Evolutionary conservation across 2,113 vertebrate genomes (phyloP).

Genomic region (Lepidothrix coronata): DNA sequence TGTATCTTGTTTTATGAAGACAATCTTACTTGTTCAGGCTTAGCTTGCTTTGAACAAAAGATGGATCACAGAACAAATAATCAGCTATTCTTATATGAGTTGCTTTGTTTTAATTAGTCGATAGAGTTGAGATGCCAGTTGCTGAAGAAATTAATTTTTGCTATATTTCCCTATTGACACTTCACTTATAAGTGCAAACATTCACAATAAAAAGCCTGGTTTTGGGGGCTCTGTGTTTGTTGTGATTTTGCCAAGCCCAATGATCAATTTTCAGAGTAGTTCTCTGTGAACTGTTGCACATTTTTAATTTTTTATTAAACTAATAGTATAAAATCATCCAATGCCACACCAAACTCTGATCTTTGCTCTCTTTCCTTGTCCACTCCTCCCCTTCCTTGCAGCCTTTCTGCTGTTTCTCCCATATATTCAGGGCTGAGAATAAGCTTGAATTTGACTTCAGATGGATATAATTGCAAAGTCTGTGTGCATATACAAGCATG

Average conservation of each 20-base stretch:
- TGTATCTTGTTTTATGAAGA: not conserved
- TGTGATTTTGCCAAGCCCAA: not conserved
- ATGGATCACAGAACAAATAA: not conserved
- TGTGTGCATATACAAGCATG: not conserved
- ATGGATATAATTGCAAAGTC: not conserved
- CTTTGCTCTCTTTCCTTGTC: accelerated
- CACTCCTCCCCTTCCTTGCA: accelerated
- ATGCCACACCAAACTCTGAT: not conserved
- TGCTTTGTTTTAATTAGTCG: not conserved
- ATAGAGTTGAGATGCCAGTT: not conserved
- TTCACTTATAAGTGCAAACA: not conserved
- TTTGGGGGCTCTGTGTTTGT: accelerated
- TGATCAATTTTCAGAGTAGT: not conserved
- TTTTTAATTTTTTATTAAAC: not conserved
- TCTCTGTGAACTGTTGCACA: not conserved
- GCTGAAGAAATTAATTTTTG: not conserved
- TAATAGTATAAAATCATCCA: accelerated
- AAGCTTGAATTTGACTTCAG: not conserved
- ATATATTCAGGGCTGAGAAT: not conserved
- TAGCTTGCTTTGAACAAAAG: not conserved
- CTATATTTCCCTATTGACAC: not conserved
- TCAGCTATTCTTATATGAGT: not conserved
- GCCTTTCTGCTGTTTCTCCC: not conserved
- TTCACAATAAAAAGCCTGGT: accelerated
- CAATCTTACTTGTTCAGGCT: not conserved